Base-by-base conservation (phyloP, 2,888 invertebrate genomes). In the Gymnocheta viridis region DNA sequence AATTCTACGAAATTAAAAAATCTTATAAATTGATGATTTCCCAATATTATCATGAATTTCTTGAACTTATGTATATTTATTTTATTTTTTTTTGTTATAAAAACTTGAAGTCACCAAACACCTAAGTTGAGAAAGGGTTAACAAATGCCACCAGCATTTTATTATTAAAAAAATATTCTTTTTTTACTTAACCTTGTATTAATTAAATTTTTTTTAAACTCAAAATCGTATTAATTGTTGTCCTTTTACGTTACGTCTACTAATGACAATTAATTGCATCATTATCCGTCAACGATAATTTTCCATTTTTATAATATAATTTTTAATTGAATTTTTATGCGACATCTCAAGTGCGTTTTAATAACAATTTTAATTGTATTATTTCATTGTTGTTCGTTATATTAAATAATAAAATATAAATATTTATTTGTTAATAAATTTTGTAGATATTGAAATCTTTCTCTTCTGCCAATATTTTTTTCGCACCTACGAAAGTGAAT, bases 281-380 rank as follows among this genome's bases (percentile, higher is more conserved):
- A 56, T 64, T 72, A 64, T 64, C 4, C n/a, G 29, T 79, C 14
- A 79, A 56, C 35, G 64, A 72, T 72, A 47, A 27, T 24, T 56
- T 64, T 19, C 1, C 7, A 56, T 12, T 64, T 79, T 72, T 41
- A 64, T 44, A 29, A 19, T 19, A 32, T 14, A 32, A 2, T 51
- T 64, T 79, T 70, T 64, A 44, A 62, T 72, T 47, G 14, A 32
- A 22, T 54, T 56, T 79, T 72, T 79, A 29, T 56, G 64, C 27
- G 81, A 76, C 81, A 82, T 38, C 29, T 82, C 69, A 82, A 82
- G 81, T 76, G 69, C 44, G 47, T 74, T 67, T 81, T 35, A 51
- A 51, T 19, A 62, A 69, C 51, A 32, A 54, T 60, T 67, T 67
- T 67, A n/a, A 27, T 64, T 72, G 54, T 72, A 38, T 54, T 60